Evolutionary conservation across 1,140 invertebrate species (phyloP).

Genomic region (Steinernema feltiae): DNA sequence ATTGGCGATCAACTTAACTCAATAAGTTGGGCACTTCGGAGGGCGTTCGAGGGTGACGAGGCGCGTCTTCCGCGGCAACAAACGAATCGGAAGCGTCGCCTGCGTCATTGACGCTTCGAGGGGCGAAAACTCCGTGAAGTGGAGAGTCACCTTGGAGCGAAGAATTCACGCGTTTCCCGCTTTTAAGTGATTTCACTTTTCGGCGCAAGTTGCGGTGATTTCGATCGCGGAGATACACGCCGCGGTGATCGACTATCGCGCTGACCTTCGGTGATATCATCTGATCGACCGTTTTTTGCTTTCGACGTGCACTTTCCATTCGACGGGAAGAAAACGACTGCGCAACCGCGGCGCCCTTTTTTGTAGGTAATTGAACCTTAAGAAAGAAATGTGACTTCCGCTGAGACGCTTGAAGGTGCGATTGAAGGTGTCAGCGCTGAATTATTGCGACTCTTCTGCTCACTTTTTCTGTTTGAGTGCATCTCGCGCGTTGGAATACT

Average conservation of each 20-base stretch:
- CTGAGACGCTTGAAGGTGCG: too few relatives aligned
- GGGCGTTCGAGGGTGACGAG: neutral
- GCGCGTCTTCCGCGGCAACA: neutral
- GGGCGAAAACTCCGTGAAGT: neutral
- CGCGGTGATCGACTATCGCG: neutral
- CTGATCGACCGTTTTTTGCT: conserved; percentile 2
- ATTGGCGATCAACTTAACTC: conserved; percentile 15
- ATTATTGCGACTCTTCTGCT: neutral
- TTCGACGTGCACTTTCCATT: neutral
- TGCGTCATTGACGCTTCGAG: neutral
- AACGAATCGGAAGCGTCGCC: too few relatives aligned
- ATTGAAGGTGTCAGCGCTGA: too few relatives aligned
- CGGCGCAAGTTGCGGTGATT: neutral
- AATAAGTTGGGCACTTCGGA: neutral
- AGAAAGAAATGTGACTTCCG: neutral
- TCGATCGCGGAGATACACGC: neutral
- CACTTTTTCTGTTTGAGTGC: neutral
- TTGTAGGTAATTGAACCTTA: conserved; percentile 3
- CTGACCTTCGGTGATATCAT: conserved; percentile 11
- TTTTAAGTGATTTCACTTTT: neutral
- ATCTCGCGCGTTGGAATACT: neutral
- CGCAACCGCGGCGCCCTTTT: neutral
- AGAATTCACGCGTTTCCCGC: neutral
- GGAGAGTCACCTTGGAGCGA: neutral
- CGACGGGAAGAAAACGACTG: neutral